phyloP scores from a whole-genome alignment of 2,113 vertebrate genomes.

The Festucalex cinctus region DNA sequence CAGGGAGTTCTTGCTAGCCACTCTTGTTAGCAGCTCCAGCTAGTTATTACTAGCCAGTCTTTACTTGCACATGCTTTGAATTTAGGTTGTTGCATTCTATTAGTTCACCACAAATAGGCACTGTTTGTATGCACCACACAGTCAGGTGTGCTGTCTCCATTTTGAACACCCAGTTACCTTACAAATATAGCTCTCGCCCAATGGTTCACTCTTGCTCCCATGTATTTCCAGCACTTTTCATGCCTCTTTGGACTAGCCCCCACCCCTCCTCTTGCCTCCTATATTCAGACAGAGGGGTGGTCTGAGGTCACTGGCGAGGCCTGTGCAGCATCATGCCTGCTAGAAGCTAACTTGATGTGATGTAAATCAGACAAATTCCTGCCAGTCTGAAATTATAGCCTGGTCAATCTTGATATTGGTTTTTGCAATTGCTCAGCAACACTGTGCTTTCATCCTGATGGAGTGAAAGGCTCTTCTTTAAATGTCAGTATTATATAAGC shows the following conservation, averaged over 20 bases:
- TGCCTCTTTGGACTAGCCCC: too few relatives aligned
- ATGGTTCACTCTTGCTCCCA: background rate
- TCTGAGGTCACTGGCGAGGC: constrained; percentile 13
- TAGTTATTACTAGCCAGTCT: too few relatives aligned
- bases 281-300: too few relatives aligned
- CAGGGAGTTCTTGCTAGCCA: too few relatives aligned
- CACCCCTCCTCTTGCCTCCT: constrained; percentile 7
- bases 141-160: too few relatives aligned
- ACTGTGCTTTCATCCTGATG: constrained; percentile 6
- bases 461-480: background rate
- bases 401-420: constrained; percentile 19
- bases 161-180: background rate
- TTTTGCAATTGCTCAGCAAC: constrained; percentile 15
- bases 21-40: too few relatives aligned
- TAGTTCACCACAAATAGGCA: too few relatives aligned
- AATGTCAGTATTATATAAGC: background rate
- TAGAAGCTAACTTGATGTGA: constrained; percentile 50
- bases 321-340: constrained; percentile 40
- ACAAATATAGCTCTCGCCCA: background rate
- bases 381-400: constrained; percentile 34
- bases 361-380: constrained; percentile 26
- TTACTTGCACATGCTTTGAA: too few relatives aligned
- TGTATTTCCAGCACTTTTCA: too few relatives aligned
- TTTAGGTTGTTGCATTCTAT: too few relatives aligned
- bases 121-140: too few relatives aligned